These are phyloP conservation scores for Dryas iulia DNA, from an alignment of 1,140 invertebrate genomes.

Conservation along the genomic window DNA sequence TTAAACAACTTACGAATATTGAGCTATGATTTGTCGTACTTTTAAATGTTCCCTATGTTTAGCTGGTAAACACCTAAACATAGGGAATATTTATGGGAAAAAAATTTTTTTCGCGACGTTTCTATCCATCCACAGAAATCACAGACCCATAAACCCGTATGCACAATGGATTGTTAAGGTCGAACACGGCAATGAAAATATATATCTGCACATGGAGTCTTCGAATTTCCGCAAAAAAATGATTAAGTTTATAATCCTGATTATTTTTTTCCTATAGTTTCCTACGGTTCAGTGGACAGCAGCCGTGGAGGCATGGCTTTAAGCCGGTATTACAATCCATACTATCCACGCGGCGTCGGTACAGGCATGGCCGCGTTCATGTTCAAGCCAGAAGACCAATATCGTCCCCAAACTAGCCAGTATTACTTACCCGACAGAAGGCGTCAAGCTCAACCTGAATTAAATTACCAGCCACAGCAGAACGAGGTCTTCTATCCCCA, in stretches of 20 bases:
- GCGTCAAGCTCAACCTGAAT: slow-evolving; percentile 54
- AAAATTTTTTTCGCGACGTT: too few relatives aligned
- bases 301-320: slow-evolving; percentile 59
- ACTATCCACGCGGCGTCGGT: slow-evolving; percentile 50
- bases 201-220: too few relatives aligned
- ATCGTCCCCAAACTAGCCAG: slow-evolving; percentile 50
- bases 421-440: slow-evolving; percentile 66
- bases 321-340: slow-evolving; percentile 71
- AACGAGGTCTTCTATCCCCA: slow-evolving; percentile 65
- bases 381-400: slow-evolving; percentile 55
- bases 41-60: too few relatives aligned
- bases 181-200: too few relatives aligned
- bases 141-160: too few relatives aligned
- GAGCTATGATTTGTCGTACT: too few relatives aligned
- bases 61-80: too few relatives aligned
- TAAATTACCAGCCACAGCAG: slow-evolving; percentile 53
- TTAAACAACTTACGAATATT: too few relatives aligned
- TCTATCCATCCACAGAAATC: too few relatives aligned
- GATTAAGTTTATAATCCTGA: not conserved
- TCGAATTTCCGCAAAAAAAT: too few relatives aligned
- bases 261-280: slow-evolving; percentile 48
- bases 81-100: too few relatives aligned
- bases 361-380: slow-evolving; percentile 69
- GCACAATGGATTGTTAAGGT: too few relatives aligned
- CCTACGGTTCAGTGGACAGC: slow-evolving; percentile 58